Evolutionary conservation across 2,888 invertebrate species (phyloP).

Genomic region (Syrista parreyssii): DNA sequence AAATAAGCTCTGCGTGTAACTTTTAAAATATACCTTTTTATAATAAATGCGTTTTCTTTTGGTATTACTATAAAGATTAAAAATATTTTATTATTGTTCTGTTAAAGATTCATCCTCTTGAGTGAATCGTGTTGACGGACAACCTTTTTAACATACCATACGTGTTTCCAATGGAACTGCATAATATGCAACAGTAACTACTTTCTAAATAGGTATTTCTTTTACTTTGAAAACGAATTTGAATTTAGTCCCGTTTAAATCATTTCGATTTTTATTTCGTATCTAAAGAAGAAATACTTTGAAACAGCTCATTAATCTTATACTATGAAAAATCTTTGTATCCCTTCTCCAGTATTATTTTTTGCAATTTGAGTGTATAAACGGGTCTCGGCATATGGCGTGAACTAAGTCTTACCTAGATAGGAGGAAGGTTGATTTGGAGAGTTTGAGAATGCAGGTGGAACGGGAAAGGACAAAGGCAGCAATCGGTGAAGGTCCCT

Average conservation of each 20-base stretch:
- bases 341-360: slow-evolving; percentile 33
- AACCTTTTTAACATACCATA: neutral
- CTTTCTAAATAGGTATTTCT: neutral
- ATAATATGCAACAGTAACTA: neutral
- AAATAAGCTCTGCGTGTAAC: neutral
- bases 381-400: slow-evolving; percentile 43
- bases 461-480: slow-evolving; percentile 39
- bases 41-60: neutral
- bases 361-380: slow-evolving; percentile 20
- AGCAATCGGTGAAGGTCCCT: slow-evolving; percentile 58
- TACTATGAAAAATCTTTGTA: slow-evolving; percentile 25
- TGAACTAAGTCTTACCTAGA: slow-evolving; percentile 42
- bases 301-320: neutral
- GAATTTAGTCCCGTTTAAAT: neutral
- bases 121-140: neutral
- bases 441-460: slow-evolving; percentile 58
- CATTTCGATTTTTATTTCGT: neutral
- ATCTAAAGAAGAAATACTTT: neutral
- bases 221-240: neutral
- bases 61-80: neutral
- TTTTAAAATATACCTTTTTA: neutral
- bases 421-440: slow-evolving; percentile 38
- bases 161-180: neutral
- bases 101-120: neutral
- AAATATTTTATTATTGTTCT: neutral